phyloP scores from a whole-genome alignment of 2,797 vertebrate genomes.

The Pantherophis vulpinus region DNA sequence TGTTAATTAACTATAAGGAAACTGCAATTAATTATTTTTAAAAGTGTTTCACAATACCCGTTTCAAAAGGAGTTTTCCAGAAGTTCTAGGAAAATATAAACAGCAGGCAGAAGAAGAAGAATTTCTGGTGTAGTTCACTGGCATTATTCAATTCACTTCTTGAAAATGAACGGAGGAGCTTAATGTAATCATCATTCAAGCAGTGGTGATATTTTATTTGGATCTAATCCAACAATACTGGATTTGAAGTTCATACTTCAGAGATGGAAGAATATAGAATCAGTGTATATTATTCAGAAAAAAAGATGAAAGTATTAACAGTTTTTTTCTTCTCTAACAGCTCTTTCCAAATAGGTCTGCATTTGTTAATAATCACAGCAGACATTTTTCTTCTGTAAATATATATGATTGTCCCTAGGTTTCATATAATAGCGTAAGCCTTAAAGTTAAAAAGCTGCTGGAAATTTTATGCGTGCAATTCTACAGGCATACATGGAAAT shows the following conservation, averaged over 20 bases:
- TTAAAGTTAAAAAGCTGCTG: background rate
- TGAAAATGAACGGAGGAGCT: constrained; percentile 18
- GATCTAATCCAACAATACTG: constrained; percentile 38
- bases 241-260: constrained; percentile 41
- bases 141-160: constrained; percentile 41
- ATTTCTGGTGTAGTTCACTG: constrained; percentile 30
- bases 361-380: background rate
- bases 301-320: background rate
- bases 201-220: constrained; percentile 50
- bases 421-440: background rate
- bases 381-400: background rate
- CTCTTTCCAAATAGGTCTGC: background rate
- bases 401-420: background rate
- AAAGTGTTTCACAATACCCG: background rate
- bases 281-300: background rate
- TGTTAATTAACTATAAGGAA: constrained; percentile 59
- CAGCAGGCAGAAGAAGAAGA: constrained; percentile 24
- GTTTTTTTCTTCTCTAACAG: background rate
- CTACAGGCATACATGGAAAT: too few species aligned
- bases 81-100: constrained; percentile 29
- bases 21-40: constrained; percentile 39
- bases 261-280: background rate
- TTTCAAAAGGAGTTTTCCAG: background rate
- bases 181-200: constrained; percentile 48
- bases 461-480: background rate